These are phyloP conservation scores for Callospermophilus lateralis DNA, from an alignment of 2,113 vertebrate genomes.

Conservation along the genomic window DNA sequence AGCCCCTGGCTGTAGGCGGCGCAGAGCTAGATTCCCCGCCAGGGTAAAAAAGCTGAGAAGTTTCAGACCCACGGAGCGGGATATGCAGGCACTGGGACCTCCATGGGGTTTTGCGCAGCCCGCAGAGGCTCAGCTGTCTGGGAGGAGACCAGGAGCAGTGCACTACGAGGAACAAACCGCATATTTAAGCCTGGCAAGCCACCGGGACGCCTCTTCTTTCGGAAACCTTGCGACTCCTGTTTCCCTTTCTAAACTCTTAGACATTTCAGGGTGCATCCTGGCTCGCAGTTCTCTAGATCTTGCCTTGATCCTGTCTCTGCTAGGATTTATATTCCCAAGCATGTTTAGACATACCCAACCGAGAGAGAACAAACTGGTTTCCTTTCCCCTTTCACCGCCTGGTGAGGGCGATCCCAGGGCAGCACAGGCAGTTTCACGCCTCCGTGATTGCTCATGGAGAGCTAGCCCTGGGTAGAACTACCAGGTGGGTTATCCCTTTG, in stretches of 20 bases:
- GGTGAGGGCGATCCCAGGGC: not conserved
- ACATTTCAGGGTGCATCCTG: not conserved
- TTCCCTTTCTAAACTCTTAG: not conserved
- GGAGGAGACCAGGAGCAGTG: not conserved
- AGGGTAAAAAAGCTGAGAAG: not conserved
- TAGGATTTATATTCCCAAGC: not conserved
- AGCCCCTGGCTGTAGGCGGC: not conserved
- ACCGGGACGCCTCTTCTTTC: accelerated
- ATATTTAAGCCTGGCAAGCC: accelerated
- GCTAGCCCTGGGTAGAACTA: not conserved
- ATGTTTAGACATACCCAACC: not conserved
- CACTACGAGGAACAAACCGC: not conserved
- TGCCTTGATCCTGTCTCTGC: not conserved
- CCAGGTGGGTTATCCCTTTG: not conserved
- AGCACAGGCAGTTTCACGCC: not conserved
- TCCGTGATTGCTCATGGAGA: not conserved
- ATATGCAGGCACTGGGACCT: not conserved
- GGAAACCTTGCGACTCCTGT: not conserved
- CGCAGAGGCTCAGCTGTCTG: not conserved
- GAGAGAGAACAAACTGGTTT: not conserved
- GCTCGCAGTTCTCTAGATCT: not conserved
- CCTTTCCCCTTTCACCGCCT: not conserved
- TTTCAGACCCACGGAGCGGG: not conserved
- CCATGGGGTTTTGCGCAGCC: not conserved
- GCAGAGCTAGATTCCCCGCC: not conserved